Evolutionary conservation across 2,797 vertebrate species (phyloP), one percentile per base, ranked within the genome.

Genomic region (Bradypodion ventrale): DNA sequence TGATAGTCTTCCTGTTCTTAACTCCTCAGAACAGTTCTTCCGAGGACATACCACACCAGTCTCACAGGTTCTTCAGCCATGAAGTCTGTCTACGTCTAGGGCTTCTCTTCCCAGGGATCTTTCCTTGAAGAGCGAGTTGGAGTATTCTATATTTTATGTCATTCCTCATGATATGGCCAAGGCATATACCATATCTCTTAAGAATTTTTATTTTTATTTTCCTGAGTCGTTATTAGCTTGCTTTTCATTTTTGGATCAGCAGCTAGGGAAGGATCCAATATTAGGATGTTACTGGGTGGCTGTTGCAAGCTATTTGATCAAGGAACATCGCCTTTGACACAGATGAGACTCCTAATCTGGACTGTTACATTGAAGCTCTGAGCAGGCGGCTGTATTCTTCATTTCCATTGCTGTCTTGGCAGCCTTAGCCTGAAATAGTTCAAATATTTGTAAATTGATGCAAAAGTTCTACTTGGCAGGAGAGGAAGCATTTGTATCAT

Each of bases 311-410:
- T 10, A 23, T 15, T 6, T 56, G 65, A 79, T 16, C 10, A 44
- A 75, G 59, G 13, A n/a, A 66, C 21, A 32, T 65, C 16, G 68
- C 70, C 69, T 85, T 65, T 80, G 77, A 75, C 69, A 75, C n/a
- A 66, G 69, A 80, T 77, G 25, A 13, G 63, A 77, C 7, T 15
- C 56, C 75, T 49, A 40, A 29, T 23, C 49, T 49, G 63, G 44
- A 32, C 23, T 3, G 19, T 13, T 2, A 65, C 25, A 79, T 4
- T 27, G 44, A 44, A 37, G 25, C 42, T n/a, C 19, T 25, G 76
- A 59, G 42, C n/a, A 16, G 63, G 8, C 21, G 63, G 35, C 44
- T 56, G 27, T 42, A 66, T 23, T 78, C 35, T 63, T 74, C 21
- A 32, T 42, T 32, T 25, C 44, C 37, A 52, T 21, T 8, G 15